Evolutionary conservation across 2,888 invertebrate species (phyloP), one percentile per base, ranked within the genome.

Genomic region (Nemapogon koenigi): DNA sequence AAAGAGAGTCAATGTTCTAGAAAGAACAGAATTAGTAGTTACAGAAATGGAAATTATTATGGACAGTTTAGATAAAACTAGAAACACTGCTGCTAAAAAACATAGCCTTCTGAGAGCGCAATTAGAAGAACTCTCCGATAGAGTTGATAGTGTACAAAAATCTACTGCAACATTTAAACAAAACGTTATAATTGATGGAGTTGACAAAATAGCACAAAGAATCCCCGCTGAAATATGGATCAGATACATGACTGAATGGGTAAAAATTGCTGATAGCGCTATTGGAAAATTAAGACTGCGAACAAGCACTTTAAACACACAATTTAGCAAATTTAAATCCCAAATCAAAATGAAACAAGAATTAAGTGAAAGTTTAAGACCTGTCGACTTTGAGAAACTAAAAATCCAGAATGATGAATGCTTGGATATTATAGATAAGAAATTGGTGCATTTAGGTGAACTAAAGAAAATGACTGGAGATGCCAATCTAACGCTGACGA

Each of bases 301-400:
- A 40, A 83, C 79, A 0, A 76, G 81, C 39, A 83, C 83, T 1
- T 48, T 82, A 1, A 84, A 81, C 51, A 66, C 70, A 0, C 81
- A 81, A 42, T 76, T 73, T 48, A 69, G 60, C 27, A 83, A 83
- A 53, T 53, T 84, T 0, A 81, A 76, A 42, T 62, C 72, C 0
- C 81, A 83, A 43, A 70, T 85, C 2, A 61, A 69, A 18, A 67
- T 81, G 4, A 82, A 84, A 43, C 65, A 72, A 3, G 84, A 85
- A 49, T 49, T 86, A 1, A 83, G 83, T 10, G 83, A 84, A 42
- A 76, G 71, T 32, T 54, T 87, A 1, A 67, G 82, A 36, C 76
- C 82, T 0, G 81, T 86, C 0, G 87, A 87, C 52, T 87, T 87
- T 45, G 83, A 86, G 18, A 83, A 85, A 49, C 49, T 86, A 2